These are phyloP conservation scores for Euplexia lucipara DNA, from an alignment of 2,888 invertebrate genomes.

Conservation along the genomic window DNA sequence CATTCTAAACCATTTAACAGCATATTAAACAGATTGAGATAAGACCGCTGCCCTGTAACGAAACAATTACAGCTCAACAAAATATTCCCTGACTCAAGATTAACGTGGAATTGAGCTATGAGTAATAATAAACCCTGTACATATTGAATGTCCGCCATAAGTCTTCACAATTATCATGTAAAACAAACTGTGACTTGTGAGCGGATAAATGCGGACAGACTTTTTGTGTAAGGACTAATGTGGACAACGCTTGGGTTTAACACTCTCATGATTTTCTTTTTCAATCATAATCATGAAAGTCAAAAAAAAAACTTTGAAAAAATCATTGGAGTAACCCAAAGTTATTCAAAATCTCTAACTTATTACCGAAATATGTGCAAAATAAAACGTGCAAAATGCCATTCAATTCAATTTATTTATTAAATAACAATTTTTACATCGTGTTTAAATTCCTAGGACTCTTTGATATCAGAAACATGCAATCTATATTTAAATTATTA, in stretches of 20 bases:
- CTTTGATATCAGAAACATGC: too few relatives aligned
- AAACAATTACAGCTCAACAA: slow-evolving; percentile 35
- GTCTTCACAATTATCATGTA: slow-evolving; percentile 78
- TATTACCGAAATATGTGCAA: too few relatives aligned
- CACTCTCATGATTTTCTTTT: neutral
- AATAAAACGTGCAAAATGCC: too few relatives aligned
- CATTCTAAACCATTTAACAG: too few relatives aligned
- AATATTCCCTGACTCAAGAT: slow-evolving; percentile 26
- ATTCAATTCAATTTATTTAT: too few relatives aligned
- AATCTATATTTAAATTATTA: too few relatives aligned
- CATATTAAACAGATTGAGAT: neutral
- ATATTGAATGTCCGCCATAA: slow-evolving; percentile 58
- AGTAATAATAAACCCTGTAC: slow-evolving; percentile 38
- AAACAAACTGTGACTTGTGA: slow-evolving; percentile 74
- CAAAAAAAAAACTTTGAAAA: too few relatives aligned
- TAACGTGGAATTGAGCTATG: slow-evolving; percentile 4
- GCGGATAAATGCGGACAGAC: slow-evolving; percentile 40
- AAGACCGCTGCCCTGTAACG: neutral
- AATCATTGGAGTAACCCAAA: too few relatives aligned
- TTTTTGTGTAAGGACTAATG: slow-evolving; percentile 57
- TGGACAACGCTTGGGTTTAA: slow-evolving; percentile 43
- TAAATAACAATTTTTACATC: too few relatives aligned
- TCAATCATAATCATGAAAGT: too few relatives aligned
- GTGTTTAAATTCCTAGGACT: too few relatives aligned
- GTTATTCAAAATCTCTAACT: too few relatives aligned